Percentiles rank a stretch among this genome's conserved stretches.
phyloP scores from a whole-genome alignment of 2,113 vertebrate genomes.

The Dascyllus trimaculatus region DNA sequence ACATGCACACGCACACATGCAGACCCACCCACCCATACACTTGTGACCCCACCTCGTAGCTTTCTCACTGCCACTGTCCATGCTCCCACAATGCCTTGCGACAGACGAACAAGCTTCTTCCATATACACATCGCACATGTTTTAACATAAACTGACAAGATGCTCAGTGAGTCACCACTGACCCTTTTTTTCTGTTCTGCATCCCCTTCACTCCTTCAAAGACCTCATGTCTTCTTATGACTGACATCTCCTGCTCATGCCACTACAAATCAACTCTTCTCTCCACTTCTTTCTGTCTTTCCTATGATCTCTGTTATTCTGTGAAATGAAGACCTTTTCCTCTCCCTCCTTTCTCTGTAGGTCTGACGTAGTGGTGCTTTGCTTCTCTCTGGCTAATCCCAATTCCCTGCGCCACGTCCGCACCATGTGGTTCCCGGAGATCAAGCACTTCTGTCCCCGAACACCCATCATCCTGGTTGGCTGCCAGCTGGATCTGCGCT shows the following conservation, averaged over 20 bases:
- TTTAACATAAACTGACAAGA: constrained; percentile 58
- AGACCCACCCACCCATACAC: background rate
- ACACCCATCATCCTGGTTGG: constrained; percentile 93
- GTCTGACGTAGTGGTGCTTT: constrained; percentile 92
- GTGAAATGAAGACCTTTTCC: background rate
- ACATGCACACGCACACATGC: constrained; percentile 2
- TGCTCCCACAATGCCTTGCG: constrained; percentile 43
- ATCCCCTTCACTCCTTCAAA: constrained; percentile 33
- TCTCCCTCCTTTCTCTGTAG: constrained; percentile 63
- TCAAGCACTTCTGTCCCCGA: constrained; percentile 95
- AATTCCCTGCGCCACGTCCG: constrained; percentile 92
- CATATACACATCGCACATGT: constrained; percentile 27
- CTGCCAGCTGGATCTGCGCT: constrained; percentile 95
- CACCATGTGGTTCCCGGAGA: constrained; percentile 94
- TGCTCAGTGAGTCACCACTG: constrained; percentile 42
- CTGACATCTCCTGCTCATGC: constrained; percentile 34
- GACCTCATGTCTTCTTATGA: constrained; percentile 11
- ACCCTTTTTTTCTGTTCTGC: constrained; percentile 20
- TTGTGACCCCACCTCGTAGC: constrained; percentile 31
- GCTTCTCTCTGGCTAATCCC: constrained; percentile 93
- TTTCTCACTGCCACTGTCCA: constrained; percentile 24
- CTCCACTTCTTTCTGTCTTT: constrained; percentile 6
- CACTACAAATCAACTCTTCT: constrained; percentile 17
- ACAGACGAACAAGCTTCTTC: constrained; percentile 38
- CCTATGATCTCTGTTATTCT: constrained; percentile 7